Base-by-base conservation (phyloP, 1,140 invertebrate species). In the Diprion similis region DNA sequence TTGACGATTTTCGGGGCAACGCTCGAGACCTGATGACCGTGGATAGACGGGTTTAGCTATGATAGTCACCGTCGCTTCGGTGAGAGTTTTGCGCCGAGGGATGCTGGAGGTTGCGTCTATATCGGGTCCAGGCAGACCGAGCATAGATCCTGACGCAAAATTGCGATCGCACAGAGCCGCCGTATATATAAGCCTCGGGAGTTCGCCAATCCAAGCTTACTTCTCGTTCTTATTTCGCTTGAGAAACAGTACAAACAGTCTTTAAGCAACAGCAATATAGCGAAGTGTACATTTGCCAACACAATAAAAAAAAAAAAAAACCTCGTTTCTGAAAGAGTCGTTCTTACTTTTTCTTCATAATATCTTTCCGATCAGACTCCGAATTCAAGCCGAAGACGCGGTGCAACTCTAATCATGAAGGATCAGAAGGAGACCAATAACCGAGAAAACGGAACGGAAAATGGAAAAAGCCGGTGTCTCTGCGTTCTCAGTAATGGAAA, bases 351-450 rank as follows among this genome's bases (percentile, higher is more conserved):
- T 15, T 59, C 9, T 59, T 15, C 9, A 59, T 59, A 6, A 8
- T 59, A 59, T 13, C 11, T 59, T 59, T 59, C 9, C 11, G 11
- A 8, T 59, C 0, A 4, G 11, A 15, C 51, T 59, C 11, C n/a
- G 51, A 15, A 59, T 15, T 68, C 10, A 17, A 0, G 3, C 19
- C 13, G 69, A 70, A 70, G 69, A 70, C 19, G 15, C 24, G 24
- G 24, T 37, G 24, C 24, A 68, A 15, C 67, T 15, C 67, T 19
- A 17, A 70, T 45, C 8, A 70, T 70, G 69, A 70, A 47, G 69
- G 69, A 70, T 18, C 69, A 70, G 46, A 70, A 70, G 46, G 69
- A 70, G 13, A 8, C 15, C n/a, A 70, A 70, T 7, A 70, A 13
- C 37, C 15, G 66, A 18, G 46, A 70, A 15, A 48, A 46, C 69